phyloP scores from a whole-genome alignment of 2,113 vertebrate genomes.

The Eclectus roratus region DNA sequence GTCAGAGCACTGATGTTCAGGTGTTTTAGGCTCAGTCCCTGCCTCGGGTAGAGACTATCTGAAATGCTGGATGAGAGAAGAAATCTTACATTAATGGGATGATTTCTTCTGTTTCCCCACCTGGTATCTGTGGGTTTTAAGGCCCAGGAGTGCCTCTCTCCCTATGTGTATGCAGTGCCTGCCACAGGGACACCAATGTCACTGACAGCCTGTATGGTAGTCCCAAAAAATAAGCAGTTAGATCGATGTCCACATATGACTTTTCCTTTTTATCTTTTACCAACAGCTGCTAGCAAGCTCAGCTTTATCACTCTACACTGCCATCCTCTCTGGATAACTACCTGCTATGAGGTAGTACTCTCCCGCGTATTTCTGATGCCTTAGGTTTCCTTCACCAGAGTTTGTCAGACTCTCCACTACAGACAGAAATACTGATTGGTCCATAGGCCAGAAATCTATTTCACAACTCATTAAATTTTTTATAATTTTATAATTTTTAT shows the following conservation, averaged over 20 bases:
- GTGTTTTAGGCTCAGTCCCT: not conserved
- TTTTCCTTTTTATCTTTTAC: not conserved
- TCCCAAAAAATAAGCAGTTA: not conserved
- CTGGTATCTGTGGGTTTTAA: not conserved
- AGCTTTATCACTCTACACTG: not conserved
- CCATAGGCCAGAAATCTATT: not conserved
- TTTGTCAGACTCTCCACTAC: not conserved
- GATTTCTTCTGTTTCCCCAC: not conserved
- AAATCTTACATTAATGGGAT: not conserved
- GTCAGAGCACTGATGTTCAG: not conserved
- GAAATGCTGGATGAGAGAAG: not conserved
- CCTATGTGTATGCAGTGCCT: not conserved
- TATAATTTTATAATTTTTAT: not conserved
- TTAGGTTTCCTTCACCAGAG: not conserved
- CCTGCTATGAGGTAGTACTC: not conserved
- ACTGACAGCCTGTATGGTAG: not conserved
- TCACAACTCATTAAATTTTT: not conserved
- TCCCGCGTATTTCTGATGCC: not conserved
- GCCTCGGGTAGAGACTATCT: not conserved
- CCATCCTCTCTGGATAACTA: not conserved
- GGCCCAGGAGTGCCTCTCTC: not conserved
- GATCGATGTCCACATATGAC: rapidly evolving
- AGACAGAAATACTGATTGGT: not conserved
- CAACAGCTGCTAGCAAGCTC: not conserved
- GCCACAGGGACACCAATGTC: not conserved